A percentile compares a stretch with the other conserved stretches of the same genome.
Evolutionary conservation across 2,888 invertebrate species (phyloP).

Genomic region (Drosophila mimica): DNA sequence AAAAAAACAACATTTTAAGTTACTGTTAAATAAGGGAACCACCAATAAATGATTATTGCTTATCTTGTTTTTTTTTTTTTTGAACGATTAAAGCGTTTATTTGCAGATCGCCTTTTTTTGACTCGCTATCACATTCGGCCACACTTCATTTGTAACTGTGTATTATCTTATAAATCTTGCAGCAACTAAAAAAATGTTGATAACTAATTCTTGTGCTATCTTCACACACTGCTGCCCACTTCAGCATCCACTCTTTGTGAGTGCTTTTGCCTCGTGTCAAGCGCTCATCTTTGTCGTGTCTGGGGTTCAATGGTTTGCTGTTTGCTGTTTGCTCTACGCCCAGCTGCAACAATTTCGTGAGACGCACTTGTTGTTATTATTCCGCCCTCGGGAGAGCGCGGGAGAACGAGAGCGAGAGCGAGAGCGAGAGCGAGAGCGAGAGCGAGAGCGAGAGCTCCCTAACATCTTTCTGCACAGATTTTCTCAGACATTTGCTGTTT

Average conservation of each 20-base stretch:
- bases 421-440: not conserved
- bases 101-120: too few relatives aligned
- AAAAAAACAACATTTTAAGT: not conserved
- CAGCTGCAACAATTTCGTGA: conserved; percentile 52
- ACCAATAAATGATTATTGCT: not conserved
- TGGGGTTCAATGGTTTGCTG: conserved; percentile 36
- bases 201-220: not conserved
- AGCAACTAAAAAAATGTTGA: not conserved
- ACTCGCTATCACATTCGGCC: too few relatives aligned
- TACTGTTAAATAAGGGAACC: not conserved
- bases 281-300: not conserved
- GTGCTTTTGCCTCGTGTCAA: not conserved
- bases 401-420: not conserved
- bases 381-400: too few relatives aligned
- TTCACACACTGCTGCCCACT: not conserved
- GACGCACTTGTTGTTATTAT: conserved; percentile 33
- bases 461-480: conserved; percentile 46
- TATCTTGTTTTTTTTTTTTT: not conserved
- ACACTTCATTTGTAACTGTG: too few relatives aligned
- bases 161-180: too few relatives aligned
- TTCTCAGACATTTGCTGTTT: conserved; percentile 53
- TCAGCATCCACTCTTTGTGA: not conserved
- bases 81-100: too few relatives aligned
- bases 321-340: conserved; percentile 15
- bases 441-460: too few relatives aligned